Conservation (phyloP, 1,140 invertebrate species). For the Tetragnatha versicolor region DNA sequence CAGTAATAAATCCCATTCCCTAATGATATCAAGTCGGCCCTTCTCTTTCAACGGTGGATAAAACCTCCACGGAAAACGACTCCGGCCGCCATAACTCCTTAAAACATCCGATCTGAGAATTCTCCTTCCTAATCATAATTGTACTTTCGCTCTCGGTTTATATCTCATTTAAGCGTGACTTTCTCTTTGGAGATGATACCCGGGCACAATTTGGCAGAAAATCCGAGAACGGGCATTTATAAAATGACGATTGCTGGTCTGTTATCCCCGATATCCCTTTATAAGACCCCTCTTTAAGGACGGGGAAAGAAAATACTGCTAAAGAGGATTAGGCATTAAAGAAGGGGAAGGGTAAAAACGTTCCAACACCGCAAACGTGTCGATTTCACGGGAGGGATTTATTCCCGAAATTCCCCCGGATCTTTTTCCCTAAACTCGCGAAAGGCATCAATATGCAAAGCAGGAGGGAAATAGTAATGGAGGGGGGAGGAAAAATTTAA, state of each 20-base stretch:
- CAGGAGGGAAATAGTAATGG: constrained; percentile 10
- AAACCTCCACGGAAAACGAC: background rate
- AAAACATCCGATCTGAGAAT: background rate
- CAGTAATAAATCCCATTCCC: background rate
- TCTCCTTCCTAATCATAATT: background rate
- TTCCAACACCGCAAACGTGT: background rate
- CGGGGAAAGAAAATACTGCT: background rate
- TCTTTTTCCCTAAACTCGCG: background rate
- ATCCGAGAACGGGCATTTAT: background rate
- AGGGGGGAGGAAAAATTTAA: background rate
- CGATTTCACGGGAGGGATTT: constrained; percentile 9
- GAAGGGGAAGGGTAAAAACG: constrained; percentile 7
- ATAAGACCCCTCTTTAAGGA: background rate
- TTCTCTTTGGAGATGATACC: background rate
- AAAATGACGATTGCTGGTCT: constrained; percentile 17
- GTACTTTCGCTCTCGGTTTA: too few relatives aligned
- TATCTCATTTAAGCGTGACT: too few relatives aligned
- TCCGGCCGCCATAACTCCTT: background rate
- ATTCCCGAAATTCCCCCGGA: constrained; percentile 14
- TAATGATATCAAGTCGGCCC: constrained; percentile 10
- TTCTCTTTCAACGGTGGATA: background rate
- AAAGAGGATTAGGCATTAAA: constrained; percentile 38
- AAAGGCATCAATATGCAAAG: constrained; percentile 31
- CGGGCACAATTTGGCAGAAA: background rate
- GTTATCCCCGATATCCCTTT: constrained; percentile 10